Conservation (phyloP, 1,140 invertebrate species). For the Agrypnia vestita region DNA sequence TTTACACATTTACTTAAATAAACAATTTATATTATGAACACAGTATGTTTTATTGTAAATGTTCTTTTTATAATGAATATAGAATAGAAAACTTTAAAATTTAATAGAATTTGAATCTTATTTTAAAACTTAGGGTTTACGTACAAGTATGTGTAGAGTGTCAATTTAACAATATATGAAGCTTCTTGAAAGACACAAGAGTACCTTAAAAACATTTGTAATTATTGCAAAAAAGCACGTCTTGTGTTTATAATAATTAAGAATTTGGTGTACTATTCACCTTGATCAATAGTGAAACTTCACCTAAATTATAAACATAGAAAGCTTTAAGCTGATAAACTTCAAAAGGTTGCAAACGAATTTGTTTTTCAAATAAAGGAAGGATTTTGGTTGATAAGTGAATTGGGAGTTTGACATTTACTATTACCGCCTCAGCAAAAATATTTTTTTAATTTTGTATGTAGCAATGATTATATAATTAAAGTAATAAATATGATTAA, state of each 20-base stretch:
- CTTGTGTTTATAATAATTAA: neutral
- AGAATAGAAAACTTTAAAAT: slow-evolving; percentile 20
- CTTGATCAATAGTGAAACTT: slow-evolving; percentile 11
- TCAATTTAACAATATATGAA: slow-evolving; percentile 28
- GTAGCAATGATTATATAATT: slow-evolving; percentile 15
- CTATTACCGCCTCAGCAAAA: neutral
- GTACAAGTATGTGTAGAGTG: slow-evolving; percentile 18
- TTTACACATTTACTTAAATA: slow-evolving; percentile 34
- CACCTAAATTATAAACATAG: neutral
- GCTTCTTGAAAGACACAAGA: slow-evolving; percentile 14
- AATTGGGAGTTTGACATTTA: no score
- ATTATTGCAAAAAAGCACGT: slow-evolving; percentile 43
- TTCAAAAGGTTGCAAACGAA: neutral
- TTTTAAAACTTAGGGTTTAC: slow-evolving; percentile 20
- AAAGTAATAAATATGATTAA: neutral
- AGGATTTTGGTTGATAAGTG: no score
- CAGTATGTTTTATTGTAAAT: slow-evolving; percentile 42
- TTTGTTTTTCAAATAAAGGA: neutral
- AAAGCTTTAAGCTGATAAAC: slow-evolving; percentile 25
- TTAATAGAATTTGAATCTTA: slow-evolving; percentile 15
- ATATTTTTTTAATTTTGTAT: neutral
- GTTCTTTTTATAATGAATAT: slow-evolving; percentile 18
- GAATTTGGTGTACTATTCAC: slow-evolving; percentile 1
- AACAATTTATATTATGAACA: slow-evolving; percentile 37
- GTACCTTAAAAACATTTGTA: slow-evolving; percentile 15